These are phyloP conservation scores for Glandiceps talaboti DNA, from an alignment of 53 echinoderm and acorn worm genomes.

Conservation along the genomic window DNA sequence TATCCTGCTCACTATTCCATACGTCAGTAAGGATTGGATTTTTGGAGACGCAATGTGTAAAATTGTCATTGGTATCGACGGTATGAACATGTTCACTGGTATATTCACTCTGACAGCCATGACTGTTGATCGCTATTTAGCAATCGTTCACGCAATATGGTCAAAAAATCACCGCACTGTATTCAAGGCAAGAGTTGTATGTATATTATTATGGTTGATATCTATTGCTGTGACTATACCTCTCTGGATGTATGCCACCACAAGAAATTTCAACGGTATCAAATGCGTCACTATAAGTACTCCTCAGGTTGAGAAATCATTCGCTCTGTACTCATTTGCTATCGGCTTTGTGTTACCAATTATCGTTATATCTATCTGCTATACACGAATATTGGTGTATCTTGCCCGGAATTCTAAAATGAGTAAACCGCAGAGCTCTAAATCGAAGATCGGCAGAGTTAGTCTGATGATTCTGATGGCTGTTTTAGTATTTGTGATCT, in stretches of 20 bases:
- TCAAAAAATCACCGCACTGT: conserved; percentile 66
- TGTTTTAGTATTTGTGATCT: conserved; percentile 78
- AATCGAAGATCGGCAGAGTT: conserved; percentile 82
- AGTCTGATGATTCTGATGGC: conserved; percentile 95
- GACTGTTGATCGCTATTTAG: conserved; percentile 67
- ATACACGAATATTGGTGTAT: conserved; percentile 76
- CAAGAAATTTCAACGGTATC: background rate
- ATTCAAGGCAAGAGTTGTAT: conserved; percentile 37
- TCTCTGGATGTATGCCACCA: background rate
- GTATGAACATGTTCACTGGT: conserved; percentile 11
- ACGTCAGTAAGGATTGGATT: conserved; percentile 5
- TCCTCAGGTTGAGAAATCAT: background rate
- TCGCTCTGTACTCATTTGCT: conserved; percentile 35
- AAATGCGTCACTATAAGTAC: background rate
- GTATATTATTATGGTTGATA: conserved; percentile 33
- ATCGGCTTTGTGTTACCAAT: conserved; percentile 79
- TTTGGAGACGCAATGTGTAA: conserved; percentile 21
- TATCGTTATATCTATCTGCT: conserved; percentile 68
- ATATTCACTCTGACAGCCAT: conserved; percentile 41
- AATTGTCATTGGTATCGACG: conserved; percentile 34
- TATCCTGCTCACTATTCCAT: conserved; percentile 16
- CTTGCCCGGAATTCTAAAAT: conserved; percentile 71
- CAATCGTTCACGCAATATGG: conserved; percentile 66
- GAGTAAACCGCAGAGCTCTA: conserved; percentile 77
- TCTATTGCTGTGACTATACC: background rate